Evolutionary conservation across 2,113 vertebrate genomes (phyloP), one percentile per base, ranked within the genome.

Genomic region (Osmerus eperlanus): DNA sequence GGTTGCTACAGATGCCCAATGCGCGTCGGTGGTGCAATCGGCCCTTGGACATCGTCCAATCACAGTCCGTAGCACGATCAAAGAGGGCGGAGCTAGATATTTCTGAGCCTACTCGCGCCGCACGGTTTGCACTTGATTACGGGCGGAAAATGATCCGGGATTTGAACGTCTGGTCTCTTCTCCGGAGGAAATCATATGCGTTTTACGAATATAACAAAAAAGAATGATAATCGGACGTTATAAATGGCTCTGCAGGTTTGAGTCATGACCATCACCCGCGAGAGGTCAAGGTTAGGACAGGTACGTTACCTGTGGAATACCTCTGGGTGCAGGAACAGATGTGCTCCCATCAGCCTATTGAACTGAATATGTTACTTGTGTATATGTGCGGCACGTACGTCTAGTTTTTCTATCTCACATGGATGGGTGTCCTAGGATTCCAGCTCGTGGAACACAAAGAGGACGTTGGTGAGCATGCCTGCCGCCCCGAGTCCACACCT

Each of bases 261-360:
- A 69, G 72, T 41, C 72, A 89, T 82, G 90, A 65, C 63, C 72
- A 58, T 54, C 70, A 79, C 78, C 74, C 77, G 36, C 71, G 14
- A 76, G 71, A 67, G 83, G 83, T 86, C 86, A 71, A 65, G 11
- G 60, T 74, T 32, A 67, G 87, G 84, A 81, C 89, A 88, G 86
- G 89, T 88, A 76, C 79, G 81, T 88, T 90, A 91, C 87, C 89
- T 89, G 89, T 89, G 86, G 89, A 82, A 78, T 72, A 15, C 69
- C 1, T 47, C 70, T 74, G 29, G 28, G 3, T 25, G 5, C 32
- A 64, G 61, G 14, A 62, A 14, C 16, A 13, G 61, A 64, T 63
- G 11, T 4, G 59, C 25, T n/a, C 21, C 19, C 59, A 21, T 16
- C 25, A 65, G 60, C 6, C 23, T 62, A 28, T 28, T 16, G 2